A percentile compares a stretch with the other conserved stretches of the same genome.
These are phyloP conservation scores for Cephalotes varians DNA, from an alignment of 2,888 invertebrate species.

Conservation along the genomic window DNA sequence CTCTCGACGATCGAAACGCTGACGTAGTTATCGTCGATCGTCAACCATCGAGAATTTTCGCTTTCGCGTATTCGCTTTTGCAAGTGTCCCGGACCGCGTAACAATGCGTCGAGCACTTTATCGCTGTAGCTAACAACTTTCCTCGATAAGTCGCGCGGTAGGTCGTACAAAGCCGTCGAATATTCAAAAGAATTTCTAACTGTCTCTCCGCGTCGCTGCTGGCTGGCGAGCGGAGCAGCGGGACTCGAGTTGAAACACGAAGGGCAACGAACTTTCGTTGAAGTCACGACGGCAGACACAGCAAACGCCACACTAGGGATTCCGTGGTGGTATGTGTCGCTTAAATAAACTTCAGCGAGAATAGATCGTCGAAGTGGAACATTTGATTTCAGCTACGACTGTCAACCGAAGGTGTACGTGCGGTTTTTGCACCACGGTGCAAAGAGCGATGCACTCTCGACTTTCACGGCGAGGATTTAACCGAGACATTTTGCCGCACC, in stretches of 20 bases:
- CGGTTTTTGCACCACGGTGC: slow-evolving; percentile 15
- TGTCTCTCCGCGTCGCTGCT: slow-evolving; percentile 34
- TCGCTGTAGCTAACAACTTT: slow-evolving; percentile 41
- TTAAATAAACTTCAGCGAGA: slow-evolving; percentile 50
- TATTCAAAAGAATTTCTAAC: slow-evolving; percentile 55
- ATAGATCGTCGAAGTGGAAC: slow-evolving; percentile 52
- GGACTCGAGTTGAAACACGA: slow-evolving; percentile 38
- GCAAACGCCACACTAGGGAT: slow-evolving; percentile 44
- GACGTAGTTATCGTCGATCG: not conserved
- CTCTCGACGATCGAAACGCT: slow-evolving; percentile 8
- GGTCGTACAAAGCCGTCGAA: slow-evolving; percentile 42
- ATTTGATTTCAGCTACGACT: slow-evolving; percentile 40
- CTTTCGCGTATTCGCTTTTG: slow-evolving; percentile 12
- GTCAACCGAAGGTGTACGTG: slow-evolving; percentile 18
- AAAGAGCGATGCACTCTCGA: not conserved
- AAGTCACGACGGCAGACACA: slow-evolving; percentile 48
- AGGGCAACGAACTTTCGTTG: slow-evolving; percentile 64
- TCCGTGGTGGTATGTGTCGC: slow-evolving; percentile 46
- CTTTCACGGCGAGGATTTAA: not conserved
- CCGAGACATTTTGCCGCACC: not conserved
- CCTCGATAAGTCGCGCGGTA: slow-evolving; percentile 43
- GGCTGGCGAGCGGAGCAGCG: slow-evolving; percentile 12
- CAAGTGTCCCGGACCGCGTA: slow-evolving; percentile 10
- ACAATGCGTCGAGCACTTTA: slow-evolving; percentile 43
- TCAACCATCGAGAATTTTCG: slow-evolving; percentile 13